Percentiles rank a stretch among this genome's conserved stretches.
These are phyloP conservation scores for Piscicola geometra DNA, from an alignment of 2,888 invertebrate genomes.

Conservation along the genomic window DNA sequence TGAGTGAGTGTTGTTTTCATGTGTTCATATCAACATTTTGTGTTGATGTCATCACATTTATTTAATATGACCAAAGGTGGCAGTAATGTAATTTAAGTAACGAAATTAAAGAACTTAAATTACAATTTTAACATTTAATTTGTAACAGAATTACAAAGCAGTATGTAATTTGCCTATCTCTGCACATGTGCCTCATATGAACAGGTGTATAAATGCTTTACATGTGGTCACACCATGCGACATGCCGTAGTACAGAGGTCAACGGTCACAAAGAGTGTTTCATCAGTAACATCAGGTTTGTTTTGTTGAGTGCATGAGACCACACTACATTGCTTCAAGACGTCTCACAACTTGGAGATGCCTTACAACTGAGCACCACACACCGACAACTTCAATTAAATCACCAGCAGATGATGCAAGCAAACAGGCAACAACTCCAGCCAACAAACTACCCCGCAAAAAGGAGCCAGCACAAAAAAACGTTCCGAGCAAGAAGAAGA, in stretches of 20 bases:
- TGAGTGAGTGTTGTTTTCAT: too few species aligned
- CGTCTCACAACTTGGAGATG: too few species aligned
- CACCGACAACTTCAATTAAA: too few species aligned
- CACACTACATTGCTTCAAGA: neutral
- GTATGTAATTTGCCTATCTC: neutral
- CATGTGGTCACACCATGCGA: neutral
- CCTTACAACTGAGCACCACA: too few species aligned
- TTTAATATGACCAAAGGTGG: too few species aligned
- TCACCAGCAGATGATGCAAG: neutral
- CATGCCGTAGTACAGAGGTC: neutral
- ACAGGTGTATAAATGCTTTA: slow-evolving; percentile 23
- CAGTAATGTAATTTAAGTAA: too few species aligned
- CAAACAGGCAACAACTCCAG: neutral
- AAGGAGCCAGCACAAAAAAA: neutral
- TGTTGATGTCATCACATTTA: too few species aligned
- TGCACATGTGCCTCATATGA: neutral
- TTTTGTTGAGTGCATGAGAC: neutral
- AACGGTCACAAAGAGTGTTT: neutral
- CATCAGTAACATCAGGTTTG: too few species aligned
- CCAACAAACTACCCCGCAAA: neutral
- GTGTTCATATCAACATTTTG: too few species aligned
- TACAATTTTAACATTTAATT: neutral
- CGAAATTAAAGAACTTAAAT: too few species aligned
- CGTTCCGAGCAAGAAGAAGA: neutral
- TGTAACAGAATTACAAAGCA: neutral